phyloP scores from a whole-genome alignment of 2,888 invertebrate genomes.

The Ophion obscuratus region DNA sequence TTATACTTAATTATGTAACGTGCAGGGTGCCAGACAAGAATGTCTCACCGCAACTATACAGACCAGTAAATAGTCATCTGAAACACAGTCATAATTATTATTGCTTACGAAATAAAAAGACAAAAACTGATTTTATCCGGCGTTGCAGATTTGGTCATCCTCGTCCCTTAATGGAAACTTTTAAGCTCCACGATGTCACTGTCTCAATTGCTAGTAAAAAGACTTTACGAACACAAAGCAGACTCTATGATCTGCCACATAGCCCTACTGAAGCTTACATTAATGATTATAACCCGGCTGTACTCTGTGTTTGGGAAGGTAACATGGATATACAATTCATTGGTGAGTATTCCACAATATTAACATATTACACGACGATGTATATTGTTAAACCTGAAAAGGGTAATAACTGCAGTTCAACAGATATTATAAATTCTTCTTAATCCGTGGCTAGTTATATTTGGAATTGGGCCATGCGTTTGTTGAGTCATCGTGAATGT shows the following conservation, averaged over 20 bases:
- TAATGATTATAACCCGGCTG: conserved; percentile 75
- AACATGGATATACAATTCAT: conserved; percentile 75
- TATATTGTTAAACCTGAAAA: conserved; percentile 75
- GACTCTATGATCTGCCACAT: conserved; percentile 73
- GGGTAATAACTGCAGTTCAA: conserved; percentile 64
- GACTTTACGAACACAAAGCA: conserved; percentile 67
- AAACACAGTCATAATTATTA: conserved; percentile 28
- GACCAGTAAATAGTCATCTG: conserved; percentile 42
- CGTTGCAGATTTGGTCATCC: conserved; percentile 72
- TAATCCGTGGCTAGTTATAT: conserved; percentile 71
- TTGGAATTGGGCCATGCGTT: conserved; percentile 66
- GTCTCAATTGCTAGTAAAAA: conserved; percentile 73
- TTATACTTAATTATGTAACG: conserved; percentile 68
- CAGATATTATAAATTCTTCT: conserved; percentile 73
- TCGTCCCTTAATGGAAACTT: conserved; percentile 66
- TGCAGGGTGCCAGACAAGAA: conserved; percentile 67
- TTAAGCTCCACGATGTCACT: conserved; percentile 69
- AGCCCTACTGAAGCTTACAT: conserved; percentile 64
- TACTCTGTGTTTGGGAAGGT: conserved; percentile 73
- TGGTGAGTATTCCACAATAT: conserved; percentile 70
- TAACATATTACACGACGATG: conserved; percentile 74
- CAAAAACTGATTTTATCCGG: not conserved
- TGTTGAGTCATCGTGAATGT: conserved; percentile 40
- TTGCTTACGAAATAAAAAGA: conserved; percentile 30
- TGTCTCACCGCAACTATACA: conserved; percentile 65